These are phyloP conservation scores for Opisthograptis luteolata DNA, from an alignment of 2,888 invertebrate species.

Conservation along the genomic window DNA sequence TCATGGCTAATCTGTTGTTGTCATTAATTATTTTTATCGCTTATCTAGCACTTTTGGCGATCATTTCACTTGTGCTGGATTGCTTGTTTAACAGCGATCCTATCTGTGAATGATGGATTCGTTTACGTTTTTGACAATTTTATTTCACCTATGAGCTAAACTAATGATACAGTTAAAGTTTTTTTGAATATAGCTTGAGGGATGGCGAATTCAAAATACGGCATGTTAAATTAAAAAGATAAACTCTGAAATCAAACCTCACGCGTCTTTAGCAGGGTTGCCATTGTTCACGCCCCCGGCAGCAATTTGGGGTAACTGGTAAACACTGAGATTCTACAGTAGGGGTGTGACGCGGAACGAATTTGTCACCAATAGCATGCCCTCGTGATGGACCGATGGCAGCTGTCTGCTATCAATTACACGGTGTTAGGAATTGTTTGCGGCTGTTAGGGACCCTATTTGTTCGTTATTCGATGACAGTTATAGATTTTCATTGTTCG, in stretches of 20 bases:
- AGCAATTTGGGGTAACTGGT: constrained; percentile 57
- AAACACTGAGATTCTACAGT: constrained; percentile 45
- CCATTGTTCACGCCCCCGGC: constrained; percentile 61
- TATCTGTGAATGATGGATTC: constrained; percentile 51
- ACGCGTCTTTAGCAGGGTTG: constrained; percentile 49
- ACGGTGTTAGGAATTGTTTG: constrained; percentile 75
- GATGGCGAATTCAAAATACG: too few relatives aligned
- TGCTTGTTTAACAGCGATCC: constrained; percentile 58
- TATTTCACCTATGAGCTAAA: background rate
- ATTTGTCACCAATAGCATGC: constrained; percentile 74
- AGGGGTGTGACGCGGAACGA: constrained; percentile 67
- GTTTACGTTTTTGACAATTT: constrained; percentile 5
- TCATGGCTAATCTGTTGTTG: constrained; percentile 78
- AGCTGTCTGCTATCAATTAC: constrained; percentile 77
- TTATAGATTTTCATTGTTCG: constrained; percentile 66
- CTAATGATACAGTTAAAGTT: too few relatives aligned
- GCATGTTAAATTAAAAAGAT: constrained; percentile 17
- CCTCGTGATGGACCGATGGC: constrained; percentile 50
- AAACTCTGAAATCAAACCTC: constrained; percentile 46
- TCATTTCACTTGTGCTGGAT: constrained; percentile 61
- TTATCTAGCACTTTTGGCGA: constrained; percentile 79
- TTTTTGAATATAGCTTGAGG: too few relatives aligned
- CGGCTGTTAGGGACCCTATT: constrained; percentile 76
- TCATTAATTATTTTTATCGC: constrained; percentile 84
- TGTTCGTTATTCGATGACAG: constrained; percentile 75